phyloP scores from a whole-genome alignment of 2,113 vertebrate genomes.

The Crotalus helleri region DNA sequence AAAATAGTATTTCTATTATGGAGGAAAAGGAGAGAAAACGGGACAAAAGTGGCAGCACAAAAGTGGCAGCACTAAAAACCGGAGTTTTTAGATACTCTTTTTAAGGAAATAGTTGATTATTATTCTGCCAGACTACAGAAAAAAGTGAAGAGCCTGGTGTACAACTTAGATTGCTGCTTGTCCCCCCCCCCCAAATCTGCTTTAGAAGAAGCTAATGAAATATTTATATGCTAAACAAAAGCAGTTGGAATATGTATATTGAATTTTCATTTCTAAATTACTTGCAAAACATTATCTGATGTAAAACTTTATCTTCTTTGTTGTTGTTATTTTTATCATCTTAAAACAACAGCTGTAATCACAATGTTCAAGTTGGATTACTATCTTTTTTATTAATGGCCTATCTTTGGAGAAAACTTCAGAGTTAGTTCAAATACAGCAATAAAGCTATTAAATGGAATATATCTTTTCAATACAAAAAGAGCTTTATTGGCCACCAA shows the following conservation, averaged over 20 bases:
- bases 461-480: background rate
- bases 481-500: background rate
- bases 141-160: background rate
- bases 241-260: background rate
- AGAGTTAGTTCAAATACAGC: background rate
- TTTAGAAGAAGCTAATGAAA: background rate
- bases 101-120: background rate
- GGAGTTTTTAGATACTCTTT: background rate
- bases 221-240: background rate
- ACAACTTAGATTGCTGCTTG: background rate
- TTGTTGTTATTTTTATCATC: background rate
- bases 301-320: background rate
- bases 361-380: background rate
- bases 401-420: background rate
- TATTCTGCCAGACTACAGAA: background rate
- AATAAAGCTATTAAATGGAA: background rate
- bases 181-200: background rate
- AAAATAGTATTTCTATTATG: background rate
- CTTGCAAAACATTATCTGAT: background rate
- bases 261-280: background rate
- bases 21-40: background rate
- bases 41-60: background rate
- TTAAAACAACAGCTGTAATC: background rate
- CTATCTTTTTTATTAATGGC: background rate
- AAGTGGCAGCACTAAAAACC: background rate